These are phyloP conservation scores for Ranitomeya variabilis DNA, from an alignment of 2,113 vertebrate genomes.

Conservation along the genomic window DNA sequence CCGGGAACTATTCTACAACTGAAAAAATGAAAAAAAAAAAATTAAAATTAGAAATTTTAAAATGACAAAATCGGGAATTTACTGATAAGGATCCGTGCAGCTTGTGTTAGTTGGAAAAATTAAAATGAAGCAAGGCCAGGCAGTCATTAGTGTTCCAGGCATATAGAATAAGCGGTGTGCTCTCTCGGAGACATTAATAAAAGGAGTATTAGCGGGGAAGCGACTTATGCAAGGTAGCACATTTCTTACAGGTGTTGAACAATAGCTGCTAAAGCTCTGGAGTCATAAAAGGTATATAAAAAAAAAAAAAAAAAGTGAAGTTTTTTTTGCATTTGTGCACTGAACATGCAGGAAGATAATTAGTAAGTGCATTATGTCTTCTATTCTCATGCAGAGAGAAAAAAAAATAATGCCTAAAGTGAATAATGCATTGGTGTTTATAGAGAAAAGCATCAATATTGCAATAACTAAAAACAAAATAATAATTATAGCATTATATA, in stretches of 20 bases:
- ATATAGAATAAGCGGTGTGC: constrained; percentile 56
- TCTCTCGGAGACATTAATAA: constrained; percentile 41
- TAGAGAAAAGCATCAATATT: not conserved
- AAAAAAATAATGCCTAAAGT: not conserved
- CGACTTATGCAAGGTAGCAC: constrained; percentile 69
- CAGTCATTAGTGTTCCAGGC: constrained; percentile 66
- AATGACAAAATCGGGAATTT: not conserved
- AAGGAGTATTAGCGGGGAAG: constrained; percentile 50
- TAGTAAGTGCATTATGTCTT: not conserved
- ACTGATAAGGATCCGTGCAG: not conserved
- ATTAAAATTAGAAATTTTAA: constrained; percentile 72
- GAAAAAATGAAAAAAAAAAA: constrained; percentile 82
- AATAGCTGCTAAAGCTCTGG: constrained; percentile 62
- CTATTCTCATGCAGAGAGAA: not conserved
- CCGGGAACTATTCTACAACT: constrained; percentile 86
- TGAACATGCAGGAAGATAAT: constrained; percentile 72
- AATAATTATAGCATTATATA: not conserved
- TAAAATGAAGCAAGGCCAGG: constrained; percentile 44
- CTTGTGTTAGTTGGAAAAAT: constrained; percentile 60
- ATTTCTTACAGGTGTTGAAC: constrained; percentile 73
- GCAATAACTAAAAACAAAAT: not conserved
- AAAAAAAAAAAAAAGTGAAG: constrained; percentile 59
- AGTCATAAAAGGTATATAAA: constrained; percentile 42
- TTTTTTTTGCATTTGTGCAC: constrained; percentile 61
- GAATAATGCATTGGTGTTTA: constrained; percentile 31